Base-by-base conservation (phyloP, 2,797 vertebrate species). In the Enteromius trimaculatus region DNA sequence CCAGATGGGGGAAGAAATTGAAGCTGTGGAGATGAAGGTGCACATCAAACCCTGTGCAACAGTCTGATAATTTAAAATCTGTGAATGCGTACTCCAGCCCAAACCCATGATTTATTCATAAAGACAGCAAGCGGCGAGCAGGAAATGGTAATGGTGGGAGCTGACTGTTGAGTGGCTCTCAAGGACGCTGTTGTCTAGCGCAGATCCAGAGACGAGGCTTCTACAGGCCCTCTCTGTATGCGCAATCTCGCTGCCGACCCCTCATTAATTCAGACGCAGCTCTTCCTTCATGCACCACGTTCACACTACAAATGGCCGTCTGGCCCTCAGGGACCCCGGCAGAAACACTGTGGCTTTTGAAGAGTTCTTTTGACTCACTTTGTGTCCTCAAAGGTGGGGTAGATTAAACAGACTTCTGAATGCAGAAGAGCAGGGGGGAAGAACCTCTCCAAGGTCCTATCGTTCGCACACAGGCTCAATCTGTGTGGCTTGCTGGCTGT, bases 21-120 rank as follows among this genome's bases (percentile, higher is more conserved):
- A 34, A 64, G 42, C 17, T 37, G 39, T 6, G 2, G n/a, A 77
- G 78, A 78, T 53, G 78, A 75, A 78, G 85, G 64, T 47, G 31
- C 68, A 71, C 75, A 65, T 84, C 84, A 75, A 31, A 34, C 53
- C 13, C 19, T 42, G 66, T 74, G 19, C 64, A 71, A 51, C 42
- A 64, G 66, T 79, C 81, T 66, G 55, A 74, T 84, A 21, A 86
- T 87, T 85, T 85, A 77, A 80, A 85, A 81, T 82, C 82, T 31
- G 64, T 7, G 19, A 80, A 81, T 82, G 78, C 16, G 3, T 76
- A 69, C 71, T 80, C 66, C 47, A 34, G 81, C 26, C 66, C 66
- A 49, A 49, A 42, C 8, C 76, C 5, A 86, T 88, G 82, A 84
- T 84, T 88, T 86, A 88, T 88, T 88, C 82, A 86, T 86, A 83